These are phyloP conservation scores for Gymnobelideus leadbeateri DNA, from an alignment of 2,113 vertebrate genomes.

Conservation along the genomic window DNA sequence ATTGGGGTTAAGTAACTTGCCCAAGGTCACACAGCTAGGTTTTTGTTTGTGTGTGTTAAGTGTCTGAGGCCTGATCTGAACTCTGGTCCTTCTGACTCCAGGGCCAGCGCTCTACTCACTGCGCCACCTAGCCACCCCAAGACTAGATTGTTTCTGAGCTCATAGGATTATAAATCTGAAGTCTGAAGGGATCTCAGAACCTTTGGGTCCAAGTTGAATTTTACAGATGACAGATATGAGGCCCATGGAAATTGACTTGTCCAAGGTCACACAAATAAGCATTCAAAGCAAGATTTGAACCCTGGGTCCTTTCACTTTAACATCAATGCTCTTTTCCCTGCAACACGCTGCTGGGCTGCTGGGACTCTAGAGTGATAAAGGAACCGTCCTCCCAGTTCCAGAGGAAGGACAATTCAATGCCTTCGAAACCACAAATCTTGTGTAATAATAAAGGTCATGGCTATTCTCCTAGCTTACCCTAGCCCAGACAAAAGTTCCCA, in stretches of 20 bases:
- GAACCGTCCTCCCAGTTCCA: background rate
- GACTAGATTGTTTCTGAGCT: background rate
- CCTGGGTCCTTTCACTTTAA: background rate
- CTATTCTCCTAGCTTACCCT: background rate
- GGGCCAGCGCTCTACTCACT: too few species aligned
- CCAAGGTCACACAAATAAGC: background rate
- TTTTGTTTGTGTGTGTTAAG: too few species aligned
- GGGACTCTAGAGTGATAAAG: background rate
- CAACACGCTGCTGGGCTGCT: background rate
- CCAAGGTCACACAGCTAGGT: too few species aligned
- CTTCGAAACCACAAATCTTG: background rate
- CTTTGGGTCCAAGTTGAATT: background rate
- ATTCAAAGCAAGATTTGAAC: background rate
- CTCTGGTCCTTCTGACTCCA: too few species aligned
- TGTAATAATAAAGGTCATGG: background rate
- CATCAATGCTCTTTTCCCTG: background rate
- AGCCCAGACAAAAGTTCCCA: background rate
- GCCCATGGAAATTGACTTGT: background rate
- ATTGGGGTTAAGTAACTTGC: too few species aligned
- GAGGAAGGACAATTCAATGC: background rate
- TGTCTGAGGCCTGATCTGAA: too few species aligned
- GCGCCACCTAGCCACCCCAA: too few species aligned
- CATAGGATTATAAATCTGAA: background rate
- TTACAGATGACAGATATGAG: background rate
- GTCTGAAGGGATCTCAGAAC: background rate